Conservation (phyloP, 2,888 invertebrate genomes). For the Cynaeus angustus region DNA sequence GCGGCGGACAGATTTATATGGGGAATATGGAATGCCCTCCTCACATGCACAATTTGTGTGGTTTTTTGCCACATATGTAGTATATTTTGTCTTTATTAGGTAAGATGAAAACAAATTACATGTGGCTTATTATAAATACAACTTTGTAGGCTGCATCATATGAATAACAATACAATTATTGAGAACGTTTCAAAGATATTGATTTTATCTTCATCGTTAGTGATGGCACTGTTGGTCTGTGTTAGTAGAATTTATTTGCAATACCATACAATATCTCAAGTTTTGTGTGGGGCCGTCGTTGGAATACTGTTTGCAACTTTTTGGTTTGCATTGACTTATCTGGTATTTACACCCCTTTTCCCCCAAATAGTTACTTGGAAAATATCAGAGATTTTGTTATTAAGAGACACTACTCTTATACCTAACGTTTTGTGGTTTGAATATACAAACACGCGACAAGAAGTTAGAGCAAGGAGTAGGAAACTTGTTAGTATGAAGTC, state of each 20-base stretch:
- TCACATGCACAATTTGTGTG: conserved; percentile 94
- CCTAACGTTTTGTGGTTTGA: conserved; percentile 96
- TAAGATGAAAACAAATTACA: conserved; percentile 69
- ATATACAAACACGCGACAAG: conserved; percentile 90
- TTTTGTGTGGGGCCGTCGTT: conserved; percentile 84
- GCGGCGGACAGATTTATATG: conserved; percentile 78
- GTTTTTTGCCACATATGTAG: conserved; percentile 90
- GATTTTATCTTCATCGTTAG: conserved; percentile 77
- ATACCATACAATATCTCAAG: conserved; percentile 89
- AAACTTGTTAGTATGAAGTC: conserved; percentile 88
- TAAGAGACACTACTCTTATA: conserved; percentile 91
- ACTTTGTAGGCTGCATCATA: conserved; percentile 83
- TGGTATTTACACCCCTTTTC: conserved; percentile 88
- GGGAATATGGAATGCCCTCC: conserved; percentile 93
- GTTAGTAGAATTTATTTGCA: conserved; percentile 87
- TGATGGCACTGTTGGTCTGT: conserved; percentile 77
- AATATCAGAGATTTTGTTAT: conserved; percentile 87
- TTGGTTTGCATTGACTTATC: conserved; percentile 89
- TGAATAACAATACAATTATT: conserved; percentile 85
- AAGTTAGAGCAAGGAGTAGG: conserved; percentile 85
- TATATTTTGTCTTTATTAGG: conserved; percentile 91
- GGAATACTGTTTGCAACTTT: conserved; percentile 83
- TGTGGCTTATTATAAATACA: too few relatives aligned
- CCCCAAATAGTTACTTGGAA: conserved; percentile 89
- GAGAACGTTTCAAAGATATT: conserved; percentile 83